Percentiles rank a stretch among this genome's conserved stretches.
Evolutionary conservation across 2,888 invertebrate species (phyloP).

Genomic region (Iphiclides podalirius): DNA sequence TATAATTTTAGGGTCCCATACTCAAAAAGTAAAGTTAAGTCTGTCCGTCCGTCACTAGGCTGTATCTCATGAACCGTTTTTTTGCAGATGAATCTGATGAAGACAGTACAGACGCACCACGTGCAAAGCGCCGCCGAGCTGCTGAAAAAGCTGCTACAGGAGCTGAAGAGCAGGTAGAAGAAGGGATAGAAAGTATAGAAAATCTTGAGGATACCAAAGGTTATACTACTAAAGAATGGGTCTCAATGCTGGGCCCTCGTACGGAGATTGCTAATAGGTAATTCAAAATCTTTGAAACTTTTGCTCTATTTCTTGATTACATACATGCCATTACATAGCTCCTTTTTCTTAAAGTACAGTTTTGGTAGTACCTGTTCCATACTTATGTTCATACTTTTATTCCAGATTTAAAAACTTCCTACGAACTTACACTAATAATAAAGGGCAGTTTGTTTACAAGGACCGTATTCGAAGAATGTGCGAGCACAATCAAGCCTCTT

Average conservation of each 20-base stretch:
- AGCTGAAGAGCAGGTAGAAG: slow-evolving; percentile 87
- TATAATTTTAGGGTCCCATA: too few species aligned
- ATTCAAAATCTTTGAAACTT: too few species aligned
- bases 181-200: slow-evolving; percentile 96
- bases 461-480: slow-evolving; percentile 97
- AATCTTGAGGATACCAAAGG: slow-evolving; percentile 99
- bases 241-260: slow-evolving; percentile 95
- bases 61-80: too few species aligned
- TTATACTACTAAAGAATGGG: slow-evolving; percentile 96
- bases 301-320: slow-evolving; percentile 43
- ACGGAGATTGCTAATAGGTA: slow-evolving; percentile 96
- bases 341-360: too few species aligned
- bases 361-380: too few species aligned
- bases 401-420: slow-evolving; percentile 92
- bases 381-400: too few species aligned
- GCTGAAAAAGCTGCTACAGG: slow-evolving; percentile 94
- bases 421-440: slow-evolving; percentile 92
- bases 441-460: slow-evolving; percentile 92
- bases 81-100: slow-evolving; percentile 88
- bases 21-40: too few species aligned
- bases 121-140: slow-evolving; percentile 85
- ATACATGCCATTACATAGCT: too few species aligned
- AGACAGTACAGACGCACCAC: slow-evolving; percentile 83
- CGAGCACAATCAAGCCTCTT: slow-evolving; percentile 92
- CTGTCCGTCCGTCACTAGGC: too few species aligned